phyloP scores from a whole-genome alignment of 2,113 vertebrate species.

The Nyctereutes procyonoides region DNA sequence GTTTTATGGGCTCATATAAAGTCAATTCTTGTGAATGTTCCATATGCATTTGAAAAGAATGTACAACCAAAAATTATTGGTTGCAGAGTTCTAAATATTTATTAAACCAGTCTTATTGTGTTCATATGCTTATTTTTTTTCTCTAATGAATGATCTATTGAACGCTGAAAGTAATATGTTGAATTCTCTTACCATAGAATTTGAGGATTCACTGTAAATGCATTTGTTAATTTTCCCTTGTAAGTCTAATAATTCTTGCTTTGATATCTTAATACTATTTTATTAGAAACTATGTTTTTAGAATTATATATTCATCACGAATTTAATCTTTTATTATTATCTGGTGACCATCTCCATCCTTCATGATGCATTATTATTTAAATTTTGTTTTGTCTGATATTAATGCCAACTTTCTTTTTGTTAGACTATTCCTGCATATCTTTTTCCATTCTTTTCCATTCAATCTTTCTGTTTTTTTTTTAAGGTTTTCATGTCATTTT shows the following conservation, averaged over 20 bases:
- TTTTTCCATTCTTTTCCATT: neutral
- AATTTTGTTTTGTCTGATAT: neutral
- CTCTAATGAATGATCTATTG: neutral
- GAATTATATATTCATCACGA: neutral
- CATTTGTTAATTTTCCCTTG: neutral
- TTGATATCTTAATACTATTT: neutral
- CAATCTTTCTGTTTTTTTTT: neutral
- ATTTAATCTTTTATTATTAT: neutral
- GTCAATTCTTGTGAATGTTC: neutral
- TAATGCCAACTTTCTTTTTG: neutral
- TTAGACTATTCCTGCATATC: neutral
- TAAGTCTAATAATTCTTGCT: neutral
- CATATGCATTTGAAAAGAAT: neutral
- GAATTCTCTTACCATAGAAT: neutral
- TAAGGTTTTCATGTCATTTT: neutral
- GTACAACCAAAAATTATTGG: neutral
- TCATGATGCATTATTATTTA: neutral
- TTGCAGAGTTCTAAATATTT: neutral
- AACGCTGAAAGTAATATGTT: neutral
- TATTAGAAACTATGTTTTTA: neutral
- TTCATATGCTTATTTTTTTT: neutral
- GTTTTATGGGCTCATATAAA: neutral
- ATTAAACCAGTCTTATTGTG: neutral
- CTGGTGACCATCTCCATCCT: neutral
- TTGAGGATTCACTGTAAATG: neutral